Evolutionary conservation across 2,797 vertebrate genomes (phyloP), one percentile per base, ranked within the genome.

Genomic region (Rhinogobio ventralis): DNA sequence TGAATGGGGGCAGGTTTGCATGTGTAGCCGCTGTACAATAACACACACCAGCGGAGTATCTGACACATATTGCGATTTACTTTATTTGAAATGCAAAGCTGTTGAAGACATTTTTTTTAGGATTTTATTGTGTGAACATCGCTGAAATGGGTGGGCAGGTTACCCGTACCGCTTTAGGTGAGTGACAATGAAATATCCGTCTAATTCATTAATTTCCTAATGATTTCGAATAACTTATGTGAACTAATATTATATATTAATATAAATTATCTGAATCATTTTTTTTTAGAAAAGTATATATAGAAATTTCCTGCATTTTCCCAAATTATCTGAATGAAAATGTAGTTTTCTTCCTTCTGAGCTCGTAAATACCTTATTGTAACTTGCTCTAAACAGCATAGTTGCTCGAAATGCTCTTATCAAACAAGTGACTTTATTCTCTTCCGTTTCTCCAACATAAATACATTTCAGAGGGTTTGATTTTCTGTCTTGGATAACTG

Each of bases 61-160:
- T 20, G 72, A 5, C 69, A 36, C 25, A 49, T 7, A 45, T n/a
- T 25, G 1, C 28, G 7, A 73, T 7, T 53, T 25, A 53, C 42
- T 83, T 67, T 73, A 13, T 49, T 46, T 82, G 11, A n/a, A 28
- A 71, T 33, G 28, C 55, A 49, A 3, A 83, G 11, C 62, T 69
- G 7, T 39, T 69, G 30, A 53, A 75, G 33, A 67, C 14, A 13
- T 53, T 51, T 36, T 33, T 17, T 36, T 33, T 11, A 53, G 28
- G 17, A 67, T 67, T 74, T 49, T 13, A 23, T 33, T n/a, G 17
- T 82, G 53, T 62, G 36, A 73, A 73, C n/a, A n/a, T 53, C 20
- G 62, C 55, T 49, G 25, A 62, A 79, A 84, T 84, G 83, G 83
- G 83, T 79, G 75, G 66, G 20, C 83, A 84, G 66, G 66, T 79